A percentile compares a stretch with the other conserved stretches of the same genome.
These are phyloP conservation scores for Wiebesia pumilae DNA, from an alignment of 1,140 invertebrate genomes.

Conservation along the genomic window DNA sequence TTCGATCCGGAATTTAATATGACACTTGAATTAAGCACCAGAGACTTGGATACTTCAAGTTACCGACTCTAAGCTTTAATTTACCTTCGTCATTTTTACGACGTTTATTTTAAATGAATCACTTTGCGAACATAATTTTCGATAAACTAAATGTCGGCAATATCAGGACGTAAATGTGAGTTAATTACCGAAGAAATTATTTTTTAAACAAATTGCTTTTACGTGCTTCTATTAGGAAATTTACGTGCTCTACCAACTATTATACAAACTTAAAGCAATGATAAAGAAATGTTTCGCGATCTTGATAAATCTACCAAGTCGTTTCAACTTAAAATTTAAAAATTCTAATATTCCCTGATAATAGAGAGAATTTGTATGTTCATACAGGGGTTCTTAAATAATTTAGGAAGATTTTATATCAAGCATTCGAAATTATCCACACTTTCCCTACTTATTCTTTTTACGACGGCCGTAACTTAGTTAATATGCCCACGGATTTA, in stretches of 20 bases:
- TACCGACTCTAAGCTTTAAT: neutral
- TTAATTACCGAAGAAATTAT: too few species aligned
- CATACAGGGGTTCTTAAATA: neutral
- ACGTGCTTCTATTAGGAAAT: too few species aligned
- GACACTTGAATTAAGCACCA: constrained; percentile 10
- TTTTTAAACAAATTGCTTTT: too few species aligned
- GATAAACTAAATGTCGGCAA: neutral
- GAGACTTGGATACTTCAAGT: neutral
- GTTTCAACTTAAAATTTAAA: too few species aligned
- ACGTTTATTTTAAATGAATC: neutral
- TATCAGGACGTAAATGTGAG: too few species aligned
- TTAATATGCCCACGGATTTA: neutral
- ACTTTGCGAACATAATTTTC: neutral
- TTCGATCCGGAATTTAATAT: neutral
- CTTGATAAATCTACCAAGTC: too few species aligned
- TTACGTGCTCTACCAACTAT: too few species aligned
- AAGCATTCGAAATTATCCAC: neutral
- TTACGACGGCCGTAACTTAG: neutral
- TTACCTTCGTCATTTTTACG: neutral
- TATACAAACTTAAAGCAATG: too few species aligned
- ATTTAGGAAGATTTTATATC: neutral
- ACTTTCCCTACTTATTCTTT: neutral
- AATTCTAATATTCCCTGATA: too few species aligned
- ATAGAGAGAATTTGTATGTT: neutral
- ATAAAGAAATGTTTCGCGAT: too few species aligned